Percentiles rank a stretch among this genome's conserved stretches.
phyloP scores from a whole-genome alignment of 1,140 invertebrate species.

The Atopsyche davidsoni region DNA sequence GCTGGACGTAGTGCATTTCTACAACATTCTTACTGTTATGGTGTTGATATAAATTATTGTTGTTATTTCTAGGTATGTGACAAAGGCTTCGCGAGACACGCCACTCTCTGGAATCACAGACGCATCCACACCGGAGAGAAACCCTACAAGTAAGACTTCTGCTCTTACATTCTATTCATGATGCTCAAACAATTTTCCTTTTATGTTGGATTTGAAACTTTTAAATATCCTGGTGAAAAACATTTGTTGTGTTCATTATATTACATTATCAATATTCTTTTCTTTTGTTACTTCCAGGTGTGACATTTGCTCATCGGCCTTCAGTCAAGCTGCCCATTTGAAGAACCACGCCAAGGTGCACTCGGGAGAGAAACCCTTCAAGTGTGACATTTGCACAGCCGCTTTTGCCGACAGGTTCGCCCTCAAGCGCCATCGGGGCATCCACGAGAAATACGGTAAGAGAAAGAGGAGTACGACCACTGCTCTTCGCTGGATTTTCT shows the following conservation, averaged over 20 bases:
- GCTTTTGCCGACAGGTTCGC: slow-evolving; percentile 79
- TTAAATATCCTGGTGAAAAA: too few relatives aligned
- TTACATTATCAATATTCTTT: too few relatives aligned
- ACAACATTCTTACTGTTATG: background rate
- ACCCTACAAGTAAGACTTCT: slow-evolving; percentile 63
- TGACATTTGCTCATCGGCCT: slow-evolving; percentile 75
- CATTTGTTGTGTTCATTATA: too few relatives aligned
- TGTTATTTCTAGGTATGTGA: slow-evolving; percentile 60
- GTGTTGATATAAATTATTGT: background rate
- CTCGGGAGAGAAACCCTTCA: slow-evolving; percentile 66
- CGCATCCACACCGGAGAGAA: slow-evolving; percentile 93
- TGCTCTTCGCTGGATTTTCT: background rate
- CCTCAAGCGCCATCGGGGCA: slow-evolving; percentile 67
- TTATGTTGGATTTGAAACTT: too few relatives aligned
- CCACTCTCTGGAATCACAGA: slow-evolving; percentile 84
- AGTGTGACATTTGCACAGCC: slow-evolving; percentile 82
- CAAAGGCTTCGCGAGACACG: slow-evolving; percentile 81
- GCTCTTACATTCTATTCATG: too few relatives aligned
- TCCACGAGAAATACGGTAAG: slow-evolving; percentile 70
- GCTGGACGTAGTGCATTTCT: too few relatives aligned
- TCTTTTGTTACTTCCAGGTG: slow-evolving; percentile 46
- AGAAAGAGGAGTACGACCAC: background rate
- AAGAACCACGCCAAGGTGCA: slow-evolving; percentile 81
- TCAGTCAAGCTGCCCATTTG: slow-evolving; percentile 81
- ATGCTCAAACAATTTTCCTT: too few relatives aligned